These are phyloP conservation scores for Chaetorhynchus papuensis DNA, from an alignment of 2,113 vertebrate species.

Conservation along the genomic window DNA sequence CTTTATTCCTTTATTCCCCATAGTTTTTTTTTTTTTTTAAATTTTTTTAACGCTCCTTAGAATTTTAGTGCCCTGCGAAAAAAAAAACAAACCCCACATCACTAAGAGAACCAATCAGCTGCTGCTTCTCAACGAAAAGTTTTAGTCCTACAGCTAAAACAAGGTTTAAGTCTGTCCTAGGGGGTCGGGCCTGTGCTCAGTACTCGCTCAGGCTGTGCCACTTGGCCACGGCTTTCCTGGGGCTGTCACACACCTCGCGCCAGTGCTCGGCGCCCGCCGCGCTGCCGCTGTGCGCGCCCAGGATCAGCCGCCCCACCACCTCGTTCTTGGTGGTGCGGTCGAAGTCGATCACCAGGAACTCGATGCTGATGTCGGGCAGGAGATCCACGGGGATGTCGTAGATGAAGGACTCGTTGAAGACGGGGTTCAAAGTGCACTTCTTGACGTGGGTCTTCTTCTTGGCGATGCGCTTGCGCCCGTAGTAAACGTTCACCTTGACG, in stretches of 20 bases:
- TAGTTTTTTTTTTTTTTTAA: neutral
- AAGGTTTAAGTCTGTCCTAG: conserved; percentile 44
- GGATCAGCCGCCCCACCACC: conserved; percentile 86
- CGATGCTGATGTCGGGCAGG: conserved; percentile 89
- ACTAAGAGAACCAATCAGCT: conserved; percentile 57
- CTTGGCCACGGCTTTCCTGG: conserved; percentile 86
- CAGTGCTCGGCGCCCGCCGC: conserved; percentile 84
- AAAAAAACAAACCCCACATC: conserved; percentile 37
- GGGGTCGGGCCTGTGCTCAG: neutral
- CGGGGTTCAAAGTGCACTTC: conserved; percentile 93
- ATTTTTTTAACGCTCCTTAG: conserved; percentile 19
- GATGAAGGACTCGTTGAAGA: conserved; percentile 98
- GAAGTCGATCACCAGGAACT: conserved; percentile 94
- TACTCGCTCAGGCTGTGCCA: conserved; percentile 92
- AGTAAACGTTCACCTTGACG: conserved; percentile 97
- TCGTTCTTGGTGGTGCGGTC: conserved; percentile 97
- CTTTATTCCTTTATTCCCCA: neutral
- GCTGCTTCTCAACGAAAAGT: conserved; percentile 54
- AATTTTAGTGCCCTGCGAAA: conserved; percentile 71
- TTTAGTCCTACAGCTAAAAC: conserved; percentile 71
- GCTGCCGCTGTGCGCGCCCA: conserved; percentile 84
- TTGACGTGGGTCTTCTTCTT: conserved; percentile 99
- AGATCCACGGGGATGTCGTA: conserved; percentile 91
- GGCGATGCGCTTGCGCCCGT: conserved; percentile 90
- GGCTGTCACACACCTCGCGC: conserved; percentile 87